phyloP scores from a whole-genome alignment of 1,140 invertebrate genomes.

The Helicorthomorpha holstii region DNA sequence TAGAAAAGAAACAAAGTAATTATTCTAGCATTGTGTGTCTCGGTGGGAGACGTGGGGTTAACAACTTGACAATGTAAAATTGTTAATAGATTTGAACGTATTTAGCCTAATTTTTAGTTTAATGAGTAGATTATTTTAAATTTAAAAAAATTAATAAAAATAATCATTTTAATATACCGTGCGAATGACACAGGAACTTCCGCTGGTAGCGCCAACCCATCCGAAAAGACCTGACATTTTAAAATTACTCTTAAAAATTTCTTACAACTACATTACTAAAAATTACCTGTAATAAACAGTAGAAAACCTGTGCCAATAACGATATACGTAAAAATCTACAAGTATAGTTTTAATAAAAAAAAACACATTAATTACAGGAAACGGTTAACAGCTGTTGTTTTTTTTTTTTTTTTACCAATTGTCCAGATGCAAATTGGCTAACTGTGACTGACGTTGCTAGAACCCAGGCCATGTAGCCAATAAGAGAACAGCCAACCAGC shows the following conservation, averaged over 20 bases:
- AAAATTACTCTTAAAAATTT: neutral
- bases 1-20: no score
- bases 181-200: conserved; percentile 20
- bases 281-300: conserved; percentile 25
- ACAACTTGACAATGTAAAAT: no score
- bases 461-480: conserved; percentile 29
- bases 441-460: conserved; percentile 27
- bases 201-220: conserved; percentile 22
- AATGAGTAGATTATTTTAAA: no score
- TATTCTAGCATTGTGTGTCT: no score
- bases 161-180: no score
- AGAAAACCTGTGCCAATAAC: conserved; percentile 24
- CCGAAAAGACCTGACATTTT: conserved; percentile 27
- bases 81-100: no score
- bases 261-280: neutral
- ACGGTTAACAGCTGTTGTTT: neutral
- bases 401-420: conserved; percentile 20
- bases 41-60: no score
- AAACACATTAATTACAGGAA: neutral
- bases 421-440: conserved; percentile 26
- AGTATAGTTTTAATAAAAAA: conserved; percentile 4
- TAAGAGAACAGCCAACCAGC: conserved; percentile 23
- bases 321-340: conserved; percentile 27
- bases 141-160: no score
- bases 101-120: no score